Evolutionary conservation across 2,797 vertebrate genomes (phyloP), one percentile per base, ranked within the genome.

Genomic region (Propithecus perrieri): DNA sequence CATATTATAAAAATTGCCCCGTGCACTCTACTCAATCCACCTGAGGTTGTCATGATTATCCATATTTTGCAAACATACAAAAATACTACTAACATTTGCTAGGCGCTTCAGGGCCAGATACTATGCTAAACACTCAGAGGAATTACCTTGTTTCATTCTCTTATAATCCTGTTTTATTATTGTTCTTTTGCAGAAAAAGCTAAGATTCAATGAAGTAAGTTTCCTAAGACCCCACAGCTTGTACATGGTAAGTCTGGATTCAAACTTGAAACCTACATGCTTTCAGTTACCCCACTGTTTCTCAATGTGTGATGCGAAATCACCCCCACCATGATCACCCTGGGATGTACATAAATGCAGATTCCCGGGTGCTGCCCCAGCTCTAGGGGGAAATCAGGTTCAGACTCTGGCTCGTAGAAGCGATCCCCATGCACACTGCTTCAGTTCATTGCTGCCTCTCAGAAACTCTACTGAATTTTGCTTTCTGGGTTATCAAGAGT

Each of bases 381-480:
- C 53, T 3, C 38, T 9, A 0, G 13, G 13, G 4, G 30, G 18
- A 6, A 71, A 26, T 46, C 0, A 4, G 33, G 7, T 41, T 76
- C 43, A 7, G 12, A 48, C 38, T 26, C 59, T 1, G 65, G 14
- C 43, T 74, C 0, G 0, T 13, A 0, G 46, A 57, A 4, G 10
- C n/a, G 20, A 50, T 26, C 18, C 43, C 24, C 12, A 14, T 2
- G n/a, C 57, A 20, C 43, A 5, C 12, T 9, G 18, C 24, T 78
- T 33, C 13, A 30, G 33, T 41, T 53, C 63, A 35, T 35, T 7
- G 38, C 38, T 26, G 22, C 38, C n/a, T 22, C 5, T 65, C 43
- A 38, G 48, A 7, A 4, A 38, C 0, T 38, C 55, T 50, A 26
- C 71, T 46, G 41, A 59, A 78, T n/a, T 94, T 57, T 46, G 5